Evolutionary conservation across 2,888 invertebrate species (phyloP).

Genomic region (Pheosia gnoma): DNA sequence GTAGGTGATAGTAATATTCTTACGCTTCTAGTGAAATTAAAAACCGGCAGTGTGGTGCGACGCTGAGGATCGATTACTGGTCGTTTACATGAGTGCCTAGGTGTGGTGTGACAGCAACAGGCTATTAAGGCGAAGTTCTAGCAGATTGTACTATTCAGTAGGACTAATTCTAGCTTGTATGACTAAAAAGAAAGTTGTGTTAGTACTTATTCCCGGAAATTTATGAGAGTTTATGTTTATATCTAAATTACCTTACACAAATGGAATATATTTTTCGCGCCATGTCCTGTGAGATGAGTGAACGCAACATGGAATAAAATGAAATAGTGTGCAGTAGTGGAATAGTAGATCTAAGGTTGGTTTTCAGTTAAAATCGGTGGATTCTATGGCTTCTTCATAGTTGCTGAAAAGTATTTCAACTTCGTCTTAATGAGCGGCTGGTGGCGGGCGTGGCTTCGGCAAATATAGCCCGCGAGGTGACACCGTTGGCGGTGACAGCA

Average conservation of each 20-base stretch:
- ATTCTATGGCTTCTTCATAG: too few relatives aligned
- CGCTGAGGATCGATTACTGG: neutral
- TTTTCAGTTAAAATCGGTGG: too few relatives aligned
- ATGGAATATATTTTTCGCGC: too few relatives aligned
- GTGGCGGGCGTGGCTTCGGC: slow-evolving; percentile 21
- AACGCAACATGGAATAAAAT: too few relatives aligned
- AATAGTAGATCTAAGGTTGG: too few relatives aligned
- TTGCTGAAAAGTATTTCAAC: neutral
- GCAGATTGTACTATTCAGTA: neutral
- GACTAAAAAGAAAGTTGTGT: too few relatives aligned
- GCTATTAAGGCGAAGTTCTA: slow-evolving; percentile 3
- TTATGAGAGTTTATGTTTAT: too few relatives aligned
- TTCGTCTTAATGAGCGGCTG: neutral
- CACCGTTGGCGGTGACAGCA: slow-evolving; percentile 15
- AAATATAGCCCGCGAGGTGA: slow-evolving; percentile 33
- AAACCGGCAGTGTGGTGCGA: neutral
- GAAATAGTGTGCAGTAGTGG: too few relatives aligned
- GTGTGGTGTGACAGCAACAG: slow-evolving; percentile 2
- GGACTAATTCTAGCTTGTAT: too few relatives aligned
- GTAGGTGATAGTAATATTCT: neutral
- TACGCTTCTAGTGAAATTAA: slow-evolving; percentile 3
- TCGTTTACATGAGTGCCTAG: neutral
- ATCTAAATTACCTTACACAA: too few relatives aligned
- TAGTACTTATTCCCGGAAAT: too few relatives aligned
- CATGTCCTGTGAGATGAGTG: too few relatives aligned